Evolutionary conservation across 1,140 invertebrate genomes (phyloP), one percentile per base, ranked within the genome.

Genomic region (Trinorchestia longiramus): DNA sequence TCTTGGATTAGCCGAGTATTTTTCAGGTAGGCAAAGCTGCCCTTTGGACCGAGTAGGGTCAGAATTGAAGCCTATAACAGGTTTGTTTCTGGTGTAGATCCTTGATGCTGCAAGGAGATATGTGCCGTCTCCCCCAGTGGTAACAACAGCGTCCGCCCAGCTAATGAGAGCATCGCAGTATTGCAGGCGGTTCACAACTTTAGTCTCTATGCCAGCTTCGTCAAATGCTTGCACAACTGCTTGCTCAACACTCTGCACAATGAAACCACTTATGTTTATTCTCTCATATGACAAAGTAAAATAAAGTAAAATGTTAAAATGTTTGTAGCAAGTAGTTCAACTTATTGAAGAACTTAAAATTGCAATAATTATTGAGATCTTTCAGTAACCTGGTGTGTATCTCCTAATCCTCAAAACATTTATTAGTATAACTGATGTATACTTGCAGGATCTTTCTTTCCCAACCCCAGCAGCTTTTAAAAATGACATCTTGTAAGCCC

Each of bases 31-130:
- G 97, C 99, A 99, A 0, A 99, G 98, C 97, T 99, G 98, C 0
- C 99, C 99, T 97, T 99, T 99, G 0, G 99, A 99, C 96, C 98
- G 98, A 96, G 98, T 98, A 0, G 99, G 99, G 97, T 99, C 99
- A n/a, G 99, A 99, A 97, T 99, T 99, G 96, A 99, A 99, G 0
- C 99, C 99, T 97, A 99, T 98, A 77, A 99, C 98, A 43, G 99
- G 99, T 97, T 99, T 99, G 95, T 98, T 98, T 97, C 98, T 97
- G 96, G 97, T 97, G 42, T 97, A 97, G 94, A 99, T 98, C 97
- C 98, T 98, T 97, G 98, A 99, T 1, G 99, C 99, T 4, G 99
- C 99, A 94, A 99, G 97, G 53, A 99, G 98, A 97, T 99, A 99
- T 44, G 99, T 99, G 8, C 99, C 99, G 98, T 99, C 99, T 0